Base-by-base conservation (phyloP, 2,888 invertebrate genomes). In the Caenorhabditis sulstoni region DNA sequence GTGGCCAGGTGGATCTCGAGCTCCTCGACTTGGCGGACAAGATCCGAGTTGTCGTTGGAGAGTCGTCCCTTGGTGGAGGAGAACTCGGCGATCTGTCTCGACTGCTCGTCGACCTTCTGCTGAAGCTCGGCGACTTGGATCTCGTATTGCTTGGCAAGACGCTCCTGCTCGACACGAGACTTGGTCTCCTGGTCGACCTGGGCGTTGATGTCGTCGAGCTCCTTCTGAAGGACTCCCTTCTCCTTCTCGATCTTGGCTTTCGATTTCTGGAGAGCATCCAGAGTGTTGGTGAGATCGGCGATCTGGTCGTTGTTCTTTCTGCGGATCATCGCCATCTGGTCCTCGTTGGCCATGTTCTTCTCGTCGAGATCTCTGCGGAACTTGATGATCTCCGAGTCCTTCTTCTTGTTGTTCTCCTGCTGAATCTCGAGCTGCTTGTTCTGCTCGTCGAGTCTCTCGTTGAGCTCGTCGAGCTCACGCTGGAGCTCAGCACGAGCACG, bases 231-330 rank as follows among this genome's bases (percentile, higher is more conserved):
- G 29, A 74, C 76, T 52, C 82, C 84, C 79, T 86, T 87, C 67
- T 88, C 84, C 78, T 84, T 84, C 70, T 84, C 84, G 47, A 84
- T 70, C 57, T 78, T 84, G 91, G 96, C 95, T 93, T 98, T 99
- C 92, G 96, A 94, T 93, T 99, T 99, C 94, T 97, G 97, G 92
- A 99, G 94, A 92, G 96, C 96, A 93, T 99, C 99, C 92, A 99
- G 95, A 93, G 98, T 97, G 93, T 99, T 98, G 90, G 97, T 96
- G 95, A 99, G 96, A 93, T 99, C 99, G 90, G 95, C 95, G 90
- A 97, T 96, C 91, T 97, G 95, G 92, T 99, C 99, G 92, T 98
- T 97, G 94, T 98, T 97, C 94, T 99, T 99, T 94, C 99, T 99
- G 93, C 98, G 95, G 91, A 99, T 94, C 92, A 95, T 95, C 91